Evolutionary conservation across 2,888 invertebrate genomes (phyloP).

Genomic region (Cerceris ruficornis): DNA sequence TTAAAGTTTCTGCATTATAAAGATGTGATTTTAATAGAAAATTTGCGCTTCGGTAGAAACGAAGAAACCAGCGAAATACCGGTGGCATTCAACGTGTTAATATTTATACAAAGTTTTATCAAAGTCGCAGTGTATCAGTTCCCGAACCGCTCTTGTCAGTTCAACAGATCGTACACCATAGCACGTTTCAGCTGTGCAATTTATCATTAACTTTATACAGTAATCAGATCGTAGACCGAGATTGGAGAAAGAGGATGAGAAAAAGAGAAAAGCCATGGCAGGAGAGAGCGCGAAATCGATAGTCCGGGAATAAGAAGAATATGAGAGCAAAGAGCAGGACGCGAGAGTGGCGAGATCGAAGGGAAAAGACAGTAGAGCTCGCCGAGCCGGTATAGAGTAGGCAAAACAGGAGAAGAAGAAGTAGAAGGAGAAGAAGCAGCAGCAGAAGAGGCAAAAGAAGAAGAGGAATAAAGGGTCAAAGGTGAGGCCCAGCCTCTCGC

Average conservation of each 20-base stretch:
- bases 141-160: too few relatives aligned
- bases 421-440: slow-evolving; percentile 31
- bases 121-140: too few relatives aligned
- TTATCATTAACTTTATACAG: too few relatives aligned
- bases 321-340: slow-evolving; percentile 43
- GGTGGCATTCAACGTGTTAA: too few relatives aligned
- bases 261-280: slow-evolving; percentile 10
- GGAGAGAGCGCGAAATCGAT: slow-evolving; percentile 54
- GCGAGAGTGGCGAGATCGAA: slow-evolving; percentile 10
- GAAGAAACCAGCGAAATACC: too few relatives aligned
- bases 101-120: too few relatives aligned
- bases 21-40: too few relatives aligned
- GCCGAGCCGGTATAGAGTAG: slow-evolving; percentile 53
- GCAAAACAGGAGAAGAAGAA: slow-evolving; percentile 59
- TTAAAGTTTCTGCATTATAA: too few relatives aligned
- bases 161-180: too few relatives aligned
- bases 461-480: slow-evolving; percentile 74
- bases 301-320: slow-evolving; percentile 54
- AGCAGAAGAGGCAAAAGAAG: slow-evolving; percentile 58
- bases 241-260: background rate
- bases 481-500: slow-evolving; percentile 80
- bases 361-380: slow-evolving; percentile 21
- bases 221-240: background rate
- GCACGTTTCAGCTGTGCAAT: too few relatives aligned
- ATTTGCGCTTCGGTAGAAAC: too few relatives aligned